Base-by-base conservation (phyloP, 2,888 invertebrate genomes). In the Ormia ochracea region DNA sequence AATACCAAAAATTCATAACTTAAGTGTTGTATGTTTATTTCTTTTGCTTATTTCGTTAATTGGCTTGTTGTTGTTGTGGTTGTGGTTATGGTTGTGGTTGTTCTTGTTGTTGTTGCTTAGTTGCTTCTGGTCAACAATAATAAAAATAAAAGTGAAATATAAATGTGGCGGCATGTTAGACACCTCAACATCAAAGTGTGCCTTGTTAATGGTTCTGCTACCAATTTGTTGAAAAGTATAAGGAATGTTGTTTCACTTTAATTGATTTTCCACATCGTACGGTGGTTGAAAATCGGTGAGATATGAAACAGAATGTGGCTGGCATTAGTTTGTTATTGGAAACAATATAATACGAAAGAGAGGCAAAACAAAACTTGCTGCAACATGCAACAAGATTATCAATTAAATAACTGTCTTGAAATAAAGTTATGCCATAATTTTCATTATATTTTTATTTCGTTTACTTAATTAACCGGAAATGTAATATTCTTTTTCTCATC, bases 121-220 rank as follows among this genome's bases (percentile, higher is more conserved):
- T 36, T 33, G 14, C 12, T 9, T 41, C 10, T 2, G 33, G n/a
- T 59, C 10, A 38, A 33, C 23, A 61, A 43, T 26, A 54, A 45
- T 31, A 52, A 31, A n/a, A 54, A 50, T 17, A 36, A 48, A 28
- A 73, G 41, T 38, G 19, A 66, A 33, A 61, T 45, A 2, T 63
- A 76, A 80, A 76, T 72, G 52, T 76, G 80, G 76, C 80, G 80
- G 76, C 80, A 76, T 63, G 73, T 68, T 50, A 68, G 63, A 58
- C 80, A 80, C 80, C 76, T 73, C 26, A 56, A 61, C 26, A 38
- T 43, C 19, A 19, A 75, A 76, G 76, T 56, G 68, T 73, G 80
- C 72, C 63, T 56, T 41, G 9, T 43, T 61, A 17, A 12, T 19
- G n/a, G 61, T 59, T 26, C 28, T 52, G 68, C 63, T 54, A 68